phyloP scores from a whole-genome alignment of 2,888 invertebrate genomes.

The Pyrrhopygopsis socrates region DNA sequence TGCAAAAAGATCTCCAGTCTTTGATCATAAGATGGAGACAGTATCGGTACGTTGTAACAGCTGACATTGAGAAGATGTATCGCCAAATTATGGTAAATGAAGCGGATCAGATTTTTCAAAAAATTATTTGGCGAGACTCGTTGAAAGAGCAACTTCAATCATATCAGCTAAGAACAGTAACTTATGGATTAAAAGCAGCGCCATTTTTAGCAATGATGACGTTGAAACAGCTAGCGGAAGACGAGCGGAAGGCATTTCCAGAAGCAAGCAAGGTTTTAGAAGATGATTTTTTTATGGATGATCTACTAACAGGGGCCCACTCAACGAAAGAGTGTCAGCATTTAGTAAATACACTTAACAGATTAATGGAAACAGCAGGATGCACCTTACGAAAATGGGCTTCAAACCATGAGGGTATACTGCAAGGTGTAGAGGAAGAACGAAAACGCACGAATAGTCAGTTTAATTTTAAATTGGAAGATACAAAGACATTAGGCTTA shows the following conservation, averaged over 20 bases:
- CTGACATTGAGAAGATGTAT: conserved; percentile 81
- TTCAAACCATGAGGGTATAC: no score
- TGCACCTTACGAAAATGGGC: no score
- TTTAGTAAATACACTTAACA: no score
- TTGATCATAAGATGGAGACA: conserved; percentile 50
- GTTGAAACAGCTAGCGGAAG: not conserved
- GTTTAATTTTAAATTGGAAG: not conserved
- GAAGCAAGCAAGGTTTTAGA: not conserved
- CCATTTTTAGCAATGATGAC: conserved; percentile 60
- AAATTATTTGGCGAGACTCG: conserved; percentile 77
- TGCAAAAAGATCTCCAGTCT: conserved; percentile 42
- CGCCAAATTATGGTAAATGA: conserved; percentile 62
- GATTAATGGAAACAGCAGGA: no score
- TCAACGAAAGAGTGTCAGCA: no score
- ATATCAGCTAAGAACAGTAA: conserved; percentile 49
- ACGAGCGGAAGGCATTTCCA: conserved; percentile 20
- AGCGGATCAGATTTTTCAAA: conserved; percentile 68
- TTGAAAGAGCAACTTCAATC: not conserved
- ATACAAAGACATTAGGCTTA: not conserved
- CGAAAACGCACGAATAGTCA: no score
- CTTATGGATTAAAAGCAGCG: conserved; percentile 36
- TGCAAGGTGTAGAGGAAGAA: no score
- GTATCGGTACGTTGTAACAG: conserved; percentile 61
- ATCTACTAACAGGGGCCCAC: not conserved
- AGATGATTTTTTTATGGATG: not conserved